phyloP scores from a whole-genome alignment of 2,888 invertebrate genomes.

The Allolobophora icterica region DNA sequence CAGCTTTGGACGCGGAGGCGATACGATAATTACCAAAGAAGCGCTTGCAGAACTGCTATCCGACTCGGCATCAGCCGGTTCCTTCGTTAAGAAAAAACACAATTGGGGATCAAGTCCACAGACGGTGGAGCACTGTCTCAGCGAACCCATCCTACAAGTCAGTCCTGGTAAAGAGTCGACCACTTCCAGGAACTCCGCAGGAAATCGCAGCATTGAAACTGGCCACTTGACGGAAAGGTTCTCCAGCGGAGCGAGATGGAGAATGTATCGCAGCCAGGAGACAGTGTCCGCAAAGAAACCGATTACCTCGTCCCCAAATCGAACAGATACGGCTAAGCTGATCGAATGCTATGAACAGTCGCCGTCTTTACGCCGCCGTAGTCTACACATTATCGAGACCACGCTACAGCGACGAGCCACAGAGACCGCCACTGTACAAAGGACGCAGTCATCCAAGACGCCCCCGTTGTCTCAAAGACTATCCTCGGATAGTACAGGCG shows the following conservation, averaged over 20 bases:
- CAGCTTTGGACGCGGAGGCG: background rate
- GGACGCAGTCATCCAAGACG: background rate
- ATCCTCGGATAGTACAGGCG: background rate
- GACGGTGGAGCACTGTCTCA: background rate
- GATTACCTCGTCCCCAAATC: background rate
- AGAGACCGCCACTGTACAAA: background rate
- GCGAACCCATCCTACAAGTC: background rate
- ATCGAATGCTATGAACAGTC: constrained; percentile 1
- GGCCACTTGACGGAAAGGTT: background rate
- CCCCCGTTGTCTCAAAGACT: background rate
- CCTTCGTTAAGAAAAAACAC: background rate
- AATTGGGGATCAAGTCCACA: background rate
- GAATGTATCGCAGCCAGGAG: constrained; percentile 8
- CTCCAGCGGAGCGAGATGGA: background rate
- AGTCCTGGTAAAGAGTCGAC: background rate
- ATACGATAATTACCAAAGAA: background rate
- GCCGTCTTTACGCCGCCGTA: background rate
- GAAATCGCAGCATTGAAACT: background rate
- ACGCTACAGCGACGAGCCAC: background rate
- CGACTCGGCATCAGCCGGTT: background rate
- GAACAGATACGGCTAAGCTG: background rate
- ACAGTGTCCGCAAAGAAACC: background rate
- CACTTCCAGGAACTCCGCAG: background rate
- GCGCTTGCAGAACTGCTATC: background rate
- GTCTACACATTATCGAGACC: background rate